Base-by-base conservation (phyloP, 2,797 vertebrate genomes). In the Tangara arthus region DNA sequence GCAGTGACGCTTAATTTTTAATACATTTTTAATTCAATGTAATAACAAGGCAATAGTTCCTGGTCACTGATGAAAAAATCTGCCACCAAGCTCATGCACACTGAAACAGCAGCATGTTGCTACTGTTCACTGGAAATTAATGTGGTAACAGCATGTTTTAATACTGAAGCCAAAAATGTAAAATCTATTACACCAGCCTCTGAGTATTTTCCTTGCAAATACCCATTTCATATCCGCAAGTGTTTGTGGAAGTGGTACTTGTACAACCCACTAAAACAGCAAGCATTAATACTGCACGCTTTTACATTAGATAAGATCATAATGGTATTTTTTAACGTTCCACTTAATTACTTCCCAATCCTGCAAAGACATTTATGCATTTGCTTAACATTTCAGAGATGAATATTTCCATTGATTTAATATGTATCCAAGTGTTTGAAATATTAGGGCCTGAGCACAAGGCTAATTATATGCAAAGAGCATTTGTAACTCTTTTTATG, bases 381-480 rank as follows among this genome's bases (percentile, higher is more conserved):
- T 93, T 89, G 41, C 39, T 93, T 83, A 90, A 73, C 90, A 90
- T 94, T 64, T 87, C 81, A 47, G 73, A 68, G 66, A 76, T 47
- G 24, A 91, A 73, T 87, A 87, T 94, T 93, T 87, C 75, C n/a
- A 3, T 35, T 76, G 30, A 89, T 93, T 79, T 91, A 95, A 88
- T 27, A 64, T 24, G 56, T 42, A 70, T 73, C 70, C 77, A 94
- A 94, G 60, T n/a, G 35, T 87, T 89, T 68, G 80, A 90, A 90
- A 90, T 66, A 82, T 71, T 84, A 91, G 39, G 49, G 46, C 28
- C 75, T 78, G 23, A 93, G 52, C 68, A 94, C 86, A 80, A 91
- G 44, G 56, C 66, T 94, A 95, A 94, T 94, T 76, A 77, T 49
- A 84, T 37, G 44, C 87, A 91, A 94, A 94, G 30, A 90, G 6